Base-by-base conservation (phyloP, 2,113 vertebrate genomes). In the Lophura nycthemera region DNA sequence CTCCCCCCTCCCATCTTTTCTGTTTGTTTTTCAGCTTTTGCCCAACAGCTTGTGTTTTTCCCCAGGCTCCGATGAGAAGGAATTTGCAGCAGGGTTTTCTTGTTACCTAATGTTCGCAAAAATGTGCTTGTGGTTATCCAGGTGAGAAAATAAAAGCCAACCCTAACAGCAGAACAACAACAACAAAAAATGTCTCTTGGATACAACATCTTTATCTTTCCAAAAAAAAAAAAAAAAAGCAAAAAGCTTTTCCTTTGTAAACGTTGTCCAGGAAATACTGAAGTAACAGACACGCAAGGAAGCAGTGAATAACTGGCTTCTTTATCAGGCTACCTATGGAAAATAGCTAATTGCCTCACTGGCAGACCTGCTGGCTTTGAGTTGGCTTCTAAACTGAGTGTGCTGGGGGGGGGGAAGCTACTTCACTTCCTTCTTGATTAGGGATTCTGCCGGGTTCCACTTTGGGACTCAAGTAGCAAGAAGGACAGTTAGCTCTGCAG, bases 21-120 rank as follows among this genome's bases (percentile, higher is more conserved):
- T 92, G 48, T 83, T 95, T 93, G 82, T 89, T 94, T 96, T 97
- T 94, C 90, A 95, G 80, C 80, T 92, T 90, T 96, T 38, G 52
- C 87, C 91, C 83, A 76, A 64, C 92, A 95, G 87, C 84, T 90
- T 73, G 74, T 24, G 65, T 91, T 92, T 93, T 92, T 45, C 81
- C 81, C 60, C 82, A 71, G 90, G 86, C 91, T 50, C 50, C 50
- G 80, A 81, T 75, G 42, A 88, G 72, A 75, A 56, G 8, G 85
- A 93, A 91, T 74, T 82, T 91, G 85, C 88, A 90, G 73, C 66
- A 82, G 74, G 63, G 63, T 40, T 90, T 86, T 83, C 47, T 84
- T 54, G 63, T 92, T 93, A 84, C 83, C 67, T 90, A 86, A 76
- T 22, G 18, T 56, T 90, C 87, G 70, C 73, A 81, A 94, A 95